Conservation (phyloP, 2,797 vertebrate genomes). For the Leptatherina wallacei region DNA sequence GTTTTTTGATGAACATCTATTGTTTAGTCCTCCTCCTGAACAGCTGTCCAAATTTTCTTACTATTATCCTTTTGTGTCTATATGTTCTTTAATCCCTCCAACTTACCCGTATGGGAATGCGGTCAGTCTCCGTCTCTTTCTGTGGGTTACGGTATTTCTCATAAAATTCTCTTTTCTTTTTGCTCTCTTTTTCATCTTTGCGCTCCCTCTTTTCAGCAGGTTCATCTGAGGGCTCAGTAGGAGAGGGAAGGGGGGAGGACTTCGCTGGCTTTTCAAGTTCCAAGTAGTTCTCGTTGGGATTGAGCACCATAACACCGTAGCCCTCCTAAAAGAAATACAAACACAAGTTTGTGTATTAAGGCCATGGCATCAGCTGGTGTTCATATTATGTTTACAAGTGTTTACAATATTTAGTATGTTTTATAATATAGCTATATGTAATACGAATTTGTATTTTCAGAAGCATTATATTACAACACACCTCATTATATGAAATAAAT, state of each 20-base stretch:
- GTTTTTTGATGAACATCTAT: constrained; percentile 56
- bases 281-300: constrained; percentile 98
- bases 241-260: constrained; percentile 79
- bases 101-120: constrained; percentile 93
- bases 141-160: constrained; percentile 98
- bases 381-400: neutral
- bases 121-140: constrained; percentile 92
- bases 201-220: constrained; percentile 96
- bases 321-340: constrained; percentile 86
- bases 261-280: constrained; percentile 91
- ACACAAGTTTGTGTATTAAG: constrained; percentile 10
- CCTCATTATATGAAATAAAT: neutral
- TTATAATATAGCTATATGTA: neutral
- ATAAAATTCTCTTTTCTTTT: constrained; percentile 93
- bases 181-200: constrained; percentile 92
- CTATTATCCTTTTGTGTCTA: constrained; percentile 24
- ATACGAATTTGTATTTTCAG: neutral
- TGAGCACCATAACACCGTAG: constrained; percentile 95
- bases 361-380: neutral
- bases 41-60: constrained; percentile 27
- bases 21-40: constrained; percentile 30
- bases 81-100: neutral
- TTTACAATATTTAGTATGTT: constrained; percentile 3
- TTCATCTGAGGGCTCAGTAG: constrained; percentile 89
- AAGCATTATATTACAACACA: neutral